Conservation (phyloP, 2,113 vertebrate genomes). For the Erpornis zantholeuca region DNA sequence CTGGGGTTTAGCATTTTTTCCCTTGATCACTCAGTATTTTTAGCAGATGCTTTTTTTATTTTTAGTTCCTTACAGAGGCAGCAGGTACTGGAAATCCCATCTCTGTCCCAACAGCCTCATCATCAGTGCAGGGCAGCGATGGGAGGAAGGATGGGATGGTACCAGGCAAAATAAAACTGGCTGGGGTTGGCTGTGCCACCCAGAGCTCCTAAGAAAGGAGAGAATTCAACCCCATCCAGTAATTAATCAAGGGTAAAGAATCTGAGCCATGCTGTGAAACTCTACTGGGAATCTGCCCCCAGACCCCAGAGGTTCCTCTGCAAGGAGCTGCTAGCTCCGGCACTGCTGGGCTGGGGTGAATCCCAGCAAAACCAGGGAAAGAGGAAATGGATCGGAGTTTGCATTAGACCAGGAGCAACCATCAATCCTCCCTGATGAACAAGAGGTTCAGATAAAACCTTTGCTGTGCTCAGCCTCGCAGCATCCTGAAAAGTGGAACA, state of each 20-base stretch:
- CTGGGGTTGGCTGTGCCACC: neutral
- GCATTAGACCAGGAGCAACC: neutral
- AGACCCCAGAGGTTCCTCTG: accelerated
- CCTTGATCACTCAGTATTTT: conserved; percentile 6
- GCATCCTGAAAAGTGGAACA: neutral
- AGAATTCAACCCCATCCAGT: neutral
- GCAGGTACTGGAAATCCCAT: neutral
- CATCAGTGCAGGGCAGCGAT: neutral
- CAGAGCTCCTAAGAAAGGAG: neutral
- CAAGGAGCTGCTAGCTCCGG: neutral
- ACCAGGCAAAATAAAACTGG: neutral
- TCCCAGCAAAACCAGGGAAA: neutral
- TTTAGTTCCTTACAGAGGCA: neutral
- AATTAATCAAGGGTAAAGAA: neutral
- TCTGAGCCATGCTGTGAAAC: neutral
- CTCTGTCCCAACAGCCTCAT: neutral
- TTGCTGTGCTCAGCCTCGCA: neutral
- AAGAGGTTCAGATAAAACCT: neutral
- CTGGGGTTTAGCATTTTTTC: neutral
- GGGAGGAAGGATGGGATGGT: neutral
- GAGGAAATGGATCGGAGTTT: neutral
- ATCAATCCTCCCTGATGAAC: accelerated
- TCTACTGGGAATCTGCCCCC: neutral
- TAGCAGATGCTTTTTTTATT: neutral
- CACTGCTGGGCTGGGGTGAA: neutral